Conservation (phyloP, 2,888 invertebrate genomes). For the Pammene aurita region DNA sequence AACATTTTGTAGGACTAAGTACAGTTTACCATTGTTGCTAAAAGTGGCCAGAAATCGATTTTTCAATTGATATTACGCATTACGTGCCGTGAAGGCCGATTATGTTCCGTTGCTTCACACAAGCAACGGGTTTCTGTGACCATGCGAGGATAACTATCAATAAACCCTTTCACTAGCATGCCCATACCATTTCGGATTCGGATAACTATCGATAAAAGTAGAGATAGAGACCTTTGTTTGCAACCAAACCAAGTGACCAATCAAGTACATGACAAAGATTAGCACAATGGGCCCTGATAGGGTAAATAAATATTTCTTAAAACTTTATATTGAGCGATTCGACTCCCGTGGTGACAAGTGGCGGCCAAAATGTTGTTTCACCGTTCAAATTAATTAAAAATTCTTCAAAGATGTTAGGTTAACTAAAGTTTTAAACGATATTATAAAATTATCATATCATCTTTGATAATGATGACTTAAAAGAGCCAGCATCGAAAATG, state of each 20-base stretch:
- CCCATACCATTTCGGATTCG: conserved; percentile 4
- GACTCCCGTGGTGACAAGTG: conserved; percentile 21
- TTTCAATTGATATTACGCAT: conserved; percentile 22
- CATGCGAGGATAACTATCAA: conserved; percentile 17
- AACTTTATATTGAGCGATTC: too few species aligned
- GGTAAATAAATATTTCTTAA: too few species aligned
- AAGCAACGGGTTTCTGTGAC: conserved; percentile 23
- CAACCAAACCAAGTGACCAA: too few species aligned
- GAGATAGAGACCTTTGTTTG: too few species aligned
- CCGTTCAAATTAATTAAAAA: conserved; percentile 25
- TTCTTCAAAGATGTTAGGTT: background rate
- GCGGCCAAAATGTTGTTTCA: conserved; percentile 22
- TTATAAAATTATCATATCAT: conserved; percentile 10
- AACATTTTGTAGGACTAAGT: background rate
- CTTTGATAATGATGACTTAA: background rate
- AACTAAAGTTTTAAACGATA: conserved; percentile 12
- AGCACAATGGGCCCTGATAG: too few species aligned
- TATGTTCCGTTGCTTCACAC: conserved; percentile 22
- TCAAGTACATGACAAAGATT: too few species aligned
- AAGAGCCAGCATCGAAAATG: background rate
- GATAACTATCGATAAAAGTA: conserved; percentile 10
- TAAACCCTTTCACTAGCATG: conserved; percentile 27
- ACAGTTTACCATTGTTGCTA: conserved; percentile 16
- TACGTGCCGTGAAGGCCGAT: conserved; percentile 20
- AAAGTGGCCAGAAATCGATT: conserved; percentile 22